phyloP scores from a whole-genome alignment of 2,888 invertebrate genomes.

The Rhagophthalmus giganteus region DNA sequence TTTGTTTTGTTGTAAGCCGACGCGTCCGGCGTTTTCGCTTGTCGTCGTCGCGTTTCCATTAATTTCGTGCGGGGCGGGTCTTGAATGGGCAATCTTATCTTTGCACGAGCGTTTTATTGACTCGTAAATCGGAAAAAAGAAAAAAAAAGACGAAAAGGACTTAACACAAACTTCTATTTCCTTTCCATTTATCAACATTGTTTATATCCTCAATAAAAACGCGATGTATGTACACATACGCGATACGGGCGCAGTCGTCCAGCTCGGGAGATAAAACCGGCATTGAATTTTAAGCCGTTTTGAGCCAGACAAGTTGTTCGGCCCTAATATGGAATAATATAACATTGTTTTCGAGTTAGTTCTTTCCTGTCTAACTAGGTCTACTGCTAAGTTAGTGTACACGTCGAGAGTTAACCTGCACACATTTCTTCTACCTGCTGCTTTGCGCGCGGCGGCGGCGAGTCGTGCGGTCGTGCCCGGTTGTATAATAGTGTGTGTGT shows the following conservation, averaged over 20 bases:
- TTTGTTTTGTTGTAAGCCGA: too few relatives aligned
- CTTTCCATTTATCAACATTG: conserved; percentile 3
- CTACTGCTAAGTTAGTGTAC: conserved; percentile 16
- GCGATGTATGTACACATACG: background rate
- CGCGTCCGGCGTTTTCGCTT: too few relatives aligned
- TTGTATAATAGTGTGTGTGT: conserved; percentile 21
- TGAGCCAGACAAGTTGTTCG: conserved; percentile 38
- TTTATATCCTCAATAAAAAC: conserved; percentile 5
- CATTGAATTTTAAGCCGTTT: conserved; percentile 18
- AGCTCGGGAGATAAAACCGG: conserved; percentile 7
- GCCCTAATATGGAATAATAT: conserved; percentile 48
- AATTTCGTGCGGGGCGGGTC: too few relatives aligned
- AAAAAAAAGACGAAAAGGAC: background rate
- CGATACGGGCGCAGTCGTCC: background rate
- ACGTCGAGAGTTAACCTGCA: conserved; percentile 9
- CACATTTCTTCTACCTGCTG: conserved; percentile 10
- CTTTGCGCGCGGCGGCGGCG: conserved; percentile 5
- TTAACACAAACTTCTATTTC: background rate
- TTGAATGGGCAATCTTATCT: too few relatives aligned
- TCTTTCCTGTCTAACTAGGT: conserved; percentile 25
- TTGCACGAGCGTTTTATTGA: background rate
- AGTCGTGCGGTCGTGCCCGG: conserved; percentile 1
- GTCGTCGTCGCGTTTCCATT: too few relatives aligned
- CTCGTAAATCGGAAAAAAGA: background rate
- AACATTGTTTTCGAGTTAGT: conserved; percentile 46